These are phyloP conservation scores for Xestia sexstrigata DNA, from an alignment of 2,888 invertebrate species.

Conservation along the genomic window DNA sequence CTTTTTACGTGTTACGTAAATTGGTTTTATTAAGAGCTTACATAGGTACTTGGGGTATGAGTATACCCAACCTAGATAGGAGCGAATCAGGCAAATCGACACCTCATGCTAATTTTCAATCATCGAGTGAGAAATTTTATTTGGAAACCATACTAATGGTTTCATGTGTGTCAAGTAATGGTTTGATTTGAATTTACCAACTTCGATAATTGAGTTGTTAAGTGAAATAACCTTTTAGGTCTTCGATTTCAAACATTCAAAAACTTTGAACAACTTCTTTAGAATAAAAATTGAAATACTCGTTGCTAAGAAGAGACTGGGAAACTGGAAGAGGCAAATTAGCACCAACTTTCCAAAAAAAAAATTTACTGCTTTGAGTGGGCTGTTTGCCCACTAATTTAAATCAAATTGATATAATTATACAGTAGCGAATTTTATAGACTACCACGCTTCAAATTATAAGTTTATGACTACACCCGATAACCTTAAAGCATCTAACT, in stretches of 20 bases:
- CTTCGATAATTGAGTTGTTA: slow-evolving; percentile 59
- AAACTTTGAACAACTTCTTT: not conserved
- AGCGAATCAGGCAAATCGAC: slow-evolving; percentile 55
- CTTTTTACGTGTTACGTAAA: slow-evolving; percentile 74
- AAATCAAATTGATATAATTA: slow-evolving; percentile 43
- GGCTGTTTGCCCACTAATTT: slow-evolving; percentile 24
- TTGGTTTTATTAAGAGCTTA: slow-evolving; percentile 62
- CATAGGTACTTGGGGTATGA: slow-evolving; percentile 51
- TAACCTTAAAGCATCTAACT: slow-evolving; percentile 62
- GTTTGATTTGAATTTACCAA: slow-evolving; percentile 43
- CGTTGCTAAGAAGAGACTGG: slow-evolving; percentile 9
- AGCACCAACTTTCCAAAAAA: slow-evolving; percentile 22
- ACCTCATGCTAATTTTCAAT: slow-evolving; percentile 63
- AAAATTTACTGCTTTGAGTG: slow-evolving; percentile 5
- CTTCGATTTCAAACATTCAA: slow-evolving; percentile 8
- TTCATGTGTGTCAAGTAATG: slow-evolving; percentile 49
- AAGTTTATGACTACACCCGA: slow-evolving; percentile 60
- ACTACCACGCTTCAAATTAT: slow-evolving; percentile 53
- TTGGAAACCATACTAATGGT: slow-evolving; percentile 59
- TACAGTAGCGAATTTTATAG: slow-evolving; percentile 66
- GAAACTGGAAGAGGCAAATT: not conserved
- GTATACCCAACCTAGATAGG: slow-evolving; percentile 49
- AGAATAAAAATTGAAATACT: not conserved
- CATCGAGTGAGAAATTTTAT: slow-evolving; percentile 53
- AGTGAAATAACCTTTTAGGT: slow-evolving; percentile 39